Base-by-base conservation (phyloP, 2,888 invertebrate species). In the Crematogaster levior region DNA sequence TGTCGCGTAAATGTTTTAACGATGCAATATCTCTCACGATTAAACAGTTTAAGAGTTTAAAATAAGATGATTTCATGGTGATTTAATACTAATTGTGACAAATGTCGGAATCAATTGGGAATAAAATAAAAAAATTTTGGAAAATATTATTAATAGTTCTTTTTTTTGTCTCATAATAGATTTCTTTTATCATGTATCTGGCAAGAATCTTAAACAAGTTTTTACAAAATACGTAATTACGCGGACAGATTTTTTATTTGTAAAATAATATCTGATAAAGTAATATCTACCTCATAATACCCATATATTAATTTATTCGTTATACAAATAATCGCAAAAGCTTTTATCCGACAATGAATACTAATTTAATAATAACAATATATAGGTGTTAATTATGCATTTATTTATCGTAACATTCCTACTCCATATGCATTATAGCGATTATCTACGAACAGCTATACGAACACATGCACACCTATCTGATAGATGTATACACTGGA, bases 311-410 rank as follows among this genome's bases (percentile, higher is more conserved):
- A 63, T 37, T 73, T 27, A 73, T 60, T 63, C n/a, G 27, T 24
- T 51, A n/a, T 7, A 18, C 5, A n/a, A 63, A 63, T 75, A 24
- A 37, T 51, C 9, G 9, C 12, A 63, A 34, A 27, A 15, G 12
- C 34, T 27, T 63, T 63, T 15, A 63, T n/a, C 5, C 5, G 24
- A 37, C 18, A 24, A 24, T 63, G n/a, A 37, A 37, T 63, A 30
- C 3, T 73, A 21, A 51, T 63, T 63, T 63, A 63, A 37, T n/a
- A 75, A 43, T 61, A 61, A 63, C 48, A 48, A 43, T 34, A 15
- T 60, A 34, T 46, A 74, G 12, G 7, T 34, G 15, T 24, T n/a
- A 66, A 77, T 30, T 75, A 65, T 53, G 7, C 12, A 4, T 61
- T 61, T 61, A 34, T 24, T 37, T 18, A n/a, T 34, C 3, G 9